These are phyloP conservation scores for Chaetogeoica ovagalla DNA, from an alignment of 2,888 invertebrate species.

Conservation along the genomic window DNA sequence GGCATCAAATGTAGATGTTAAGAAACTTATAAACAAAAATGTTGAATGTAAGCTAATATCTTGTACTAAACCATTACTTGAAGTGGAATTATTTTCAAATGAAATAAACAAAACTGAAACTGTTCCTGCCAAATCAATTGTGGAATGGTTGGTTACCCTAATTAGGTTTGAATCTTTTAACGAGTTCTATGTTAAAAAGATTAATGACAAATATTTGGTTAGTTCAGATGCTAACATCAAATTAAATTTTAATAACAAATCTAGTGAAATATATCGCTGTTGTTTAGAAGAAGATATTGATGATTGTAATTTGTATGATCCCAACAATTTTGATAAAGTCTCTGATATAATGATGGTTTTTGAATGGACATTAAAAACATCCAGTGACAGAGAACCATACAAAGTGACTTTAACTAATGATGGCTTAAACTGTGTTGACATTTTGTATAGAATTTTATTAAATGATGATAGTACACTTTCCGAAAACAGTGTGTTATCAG, in stretches of 20 bases:
- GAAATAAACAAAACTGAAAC: neutral
- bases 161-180: constrained; percentile 33
- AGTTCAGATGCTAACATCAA: neutral
- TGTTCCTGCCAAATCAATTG: neutral
- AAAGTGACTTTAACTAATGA: constrained; percentile 7
- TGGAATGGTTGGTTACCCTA: constrained; percentile 1
- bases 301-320: constrained; percentile 11
- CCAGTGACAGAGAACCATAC: constrained; percentile 15
- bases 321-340: neutral
- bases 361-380: constrained; percentile 29
- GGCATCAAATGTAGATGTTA: constrained; percentile 3
- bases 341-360: neutral
- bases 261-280: constrained; percentile 4
- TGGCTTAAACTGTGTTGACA: constrained; percentile 11
- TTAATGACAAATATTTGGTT: neutral
- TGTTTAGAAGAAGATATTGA: neutral
- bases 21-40: constrained; percentile 12
- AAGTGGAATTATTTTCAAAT: constrained; percentile 17
- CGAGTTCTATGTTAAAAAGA: constrained; percentile 18
- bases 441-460: neutral
- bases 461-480: neutral
- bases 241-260: neutral
- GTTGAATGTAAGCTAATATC: constrained; percentile 29
- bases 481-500: no score
- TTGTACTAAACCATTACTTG: constrained; percentile 3